A percentile compares a stretch with the other conserved stretches of the same genome.
phyloP scores from a whole-genome alignment of 2,888 invertebrate species.

The Stratiomys singularior region DNA sequence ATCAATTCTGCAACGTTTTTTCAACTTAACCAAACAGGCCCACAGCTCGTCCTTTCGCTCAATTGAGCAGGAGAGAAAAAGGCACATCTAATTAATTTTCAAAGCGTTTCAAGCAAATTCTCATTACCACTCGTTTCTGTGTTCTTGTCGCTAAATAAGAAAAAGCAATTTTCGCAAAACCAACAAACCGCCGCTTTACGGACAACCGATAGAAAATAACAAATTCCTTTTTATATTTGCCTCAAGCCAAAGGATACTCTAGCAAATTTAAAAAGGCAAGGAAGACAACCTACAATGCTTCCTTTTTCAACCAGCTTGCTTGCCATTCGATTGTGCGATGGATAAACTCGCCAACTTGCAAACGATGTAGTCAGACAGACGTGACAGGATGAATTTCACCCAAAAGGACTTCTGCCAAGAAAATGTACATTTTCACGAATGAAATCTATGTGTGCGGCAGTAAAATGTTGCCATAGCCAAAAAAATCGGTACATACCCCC shows the following conservation, averaged over 20 bases:
- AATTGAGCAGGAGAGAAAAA: too few species aligned
- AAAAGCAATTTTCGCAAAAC: not conserved
- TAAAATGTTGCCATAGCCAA: not conserved
- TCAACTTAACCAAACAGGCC: too few species aligned
- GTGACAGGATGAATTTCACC: not conserved
- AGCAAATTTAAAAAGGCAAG: constrained; percentile 17
- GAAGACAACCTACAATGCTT: not conserved
- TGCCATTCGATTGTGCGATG: not conserved
- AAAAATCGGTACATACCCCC: not conserved
- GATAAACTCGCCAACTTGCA: not conserved
- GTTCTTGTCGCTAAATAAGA: not conserved
- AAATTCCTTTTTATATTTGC: constrained; percentile 2
- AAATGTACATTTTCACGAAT: not conserved
- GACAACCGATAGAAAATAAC: not conserved
- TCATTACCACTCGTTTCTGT: not conserved
- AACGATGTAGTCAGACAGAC: not conserved
- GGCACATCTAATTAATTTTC: too few species aligned
- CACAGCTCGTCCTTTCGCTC: too few species aligned
- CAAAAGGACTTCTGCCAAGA: constrained; percentile 5
- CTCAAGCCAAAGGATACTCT: not conserved
- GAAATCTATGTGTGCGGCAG: not conserved
- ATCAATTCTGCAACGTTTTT: too few species aligned
- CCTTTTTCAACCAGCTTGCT: not conserved
- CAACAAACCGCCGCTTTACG: not conserved
- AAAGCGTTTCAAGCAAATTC: too few species aligned